phyloP scores from a whole-genome alignment of 2,797 vertebrate species.

The Anomalospiza imberbis region DNA sequence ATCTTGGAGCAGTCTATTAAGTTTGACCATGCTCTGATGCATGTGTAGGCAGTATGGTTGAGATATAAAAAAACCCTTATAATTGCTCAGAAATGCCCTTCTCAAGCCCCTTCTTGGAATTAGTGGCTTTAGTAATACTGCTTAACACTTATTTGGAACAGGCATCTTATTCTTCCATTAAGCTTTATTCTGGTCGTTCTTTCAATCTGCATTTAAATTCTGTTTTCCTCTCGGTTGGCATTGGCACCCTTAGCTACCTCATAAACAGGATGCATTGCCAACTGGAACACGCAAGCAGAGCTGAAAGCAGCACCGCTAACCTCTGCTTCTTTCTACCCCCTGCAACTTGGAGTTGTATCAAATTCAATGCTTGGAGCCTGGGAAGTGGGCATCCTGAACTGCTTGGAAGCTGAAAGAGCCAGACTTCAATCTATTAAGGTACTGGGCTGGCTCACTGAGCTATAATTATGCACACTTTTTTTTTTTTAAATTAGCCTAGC shows the following conservation, averaged over 20 bases:
- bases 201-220: slow-evolving; percentile 20
- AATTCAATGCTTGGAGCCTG: background rate
- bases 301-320: background rate
- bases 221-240: background rate
- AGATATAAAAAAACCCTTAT: background rate
- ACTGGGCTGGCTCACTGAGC: background rate
- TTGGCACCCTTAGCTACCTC: background rate
- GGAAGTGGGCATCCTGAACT: background rate
- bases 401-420: background rate
- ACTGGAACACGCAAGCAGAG: background rate
- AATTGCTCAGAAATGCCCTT: background rate
- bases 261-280: slow-evolving; percentile 18
- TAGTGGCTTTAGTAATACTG: slow-evolving; percentile 7
- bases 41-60: background rate
- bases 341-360: slow-evolving; percentile 30
- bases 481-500: background rate
- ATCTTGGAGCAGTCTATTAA: background rate
- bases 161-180: slow-evolving; percentile 11
- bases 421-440: background rate
- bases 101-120: background rate
- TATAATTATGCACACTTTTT: background rate
- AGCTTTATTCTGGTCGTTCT: slow-evolving; percentile 32
- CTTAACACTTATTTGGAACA: slow-evolving; percentile 30
- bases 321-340: slow-evolving; percentile 19
- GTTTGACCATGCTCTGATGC: background rate